Base-by-base conservation (phyloP, 1,140 invertebrate genomes). In the Leptinotarsa texana region DNA sequence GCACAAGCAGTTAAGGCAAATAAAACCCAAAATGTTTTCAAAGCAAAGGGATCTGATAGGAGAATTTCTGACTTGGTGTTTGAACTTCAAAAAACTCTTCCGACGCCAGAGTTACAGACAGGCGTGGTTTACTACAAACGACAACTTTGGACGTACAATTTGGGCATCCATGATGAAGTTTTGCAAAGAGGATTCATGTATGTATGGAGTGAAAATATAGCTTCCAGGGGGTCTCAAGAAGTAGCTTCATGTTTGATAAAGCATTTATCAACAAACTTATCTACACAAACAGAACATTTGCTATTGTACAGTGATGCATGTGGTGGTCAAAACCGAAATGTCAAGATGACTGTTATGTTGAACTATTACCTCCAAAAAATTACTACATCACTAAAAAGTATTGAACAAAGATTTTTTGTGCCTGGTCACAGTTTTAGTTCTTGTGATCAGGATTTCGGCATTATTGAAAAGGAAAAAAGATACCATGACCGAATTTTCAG, bases 381-480 rank as follows among this genome's bases (percentile, higher is more conserved):
- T 22, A 18, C 18, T 65, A 18, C 63, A 65, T 65, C 63, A 65
- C 21, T 27, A 27, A n/a, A 51, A 51, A 51, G 17, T 15, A 17
- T 51, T 51, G 49, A 51, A 13, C 49, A 51, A n/a, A 67, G 17
- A 33, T 27, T 67, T 73, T 73, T 42, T 67, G 71, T 66, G 67
- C 66, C 61, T 17, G 63, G 61, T 47, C 71, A 73, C 33, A 68
- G 61, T 15, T 73, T 68, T 24, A 21, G 33, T 22, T 22, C 57
- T 17, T 73, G 62, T 27, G 61, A 73, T 33, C 27, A 61, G 66
- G 62, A 73, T 57, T 63, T 73, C 66, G 71, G 49, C 15, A n/a
- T 73, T 61, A 73, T 73, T 57, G 71, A 66, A 66, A 73, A 66
- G 24, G 61, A 73, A 22, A 73, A 67, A 63, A 18, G 71, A 73